phyloP scores from a whole-genome alignment of 2,113 vertebrate species.

The Cricetomys ansorgei region DNA sequence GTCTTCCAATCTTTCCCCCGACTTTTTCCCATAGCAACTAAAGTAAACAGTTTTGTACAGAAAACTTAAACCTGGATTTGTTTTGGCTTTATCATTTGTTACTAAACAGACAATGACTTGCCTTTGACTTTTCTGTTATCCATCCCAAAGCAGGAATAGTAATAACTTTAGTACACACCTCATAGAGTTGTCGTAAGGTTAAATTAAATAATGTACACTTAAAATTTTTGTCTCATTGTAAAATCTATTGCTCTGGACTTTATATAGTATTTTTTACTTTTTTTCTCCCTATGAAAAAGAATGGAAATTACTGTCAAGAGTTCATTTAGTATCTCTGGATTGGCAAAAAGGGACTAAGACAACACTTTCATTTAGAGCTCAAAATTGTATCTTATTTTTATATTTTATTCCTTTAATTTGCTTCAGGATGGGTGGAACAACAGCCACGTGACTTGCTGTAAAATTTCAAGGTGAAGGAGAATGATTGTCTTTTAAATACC shows the following conservation, averaged over 20 bases:
- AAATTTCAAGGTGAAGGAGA: background rate
- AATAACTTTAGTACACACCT: background rate
- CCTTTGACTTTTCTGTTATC: conserved; percentile 9
- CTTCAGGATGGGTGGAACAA: background rate
- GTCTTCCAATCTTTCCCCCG: background rate
- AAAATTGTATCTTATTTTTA: conserved; percentile 19
- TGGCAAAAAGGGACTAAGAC: background rate
- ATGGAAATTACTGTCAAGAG: background rate
- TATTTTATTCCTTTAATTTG: conserved; percentile 49
- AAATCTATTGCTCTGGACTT: background rate
- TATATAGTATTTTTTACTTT: background rate
- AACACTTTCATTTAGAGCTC: background rate
- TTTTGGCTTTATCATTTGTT: conserved; percentile 28
- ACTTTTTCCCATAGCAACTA: conserved; percentile 22
- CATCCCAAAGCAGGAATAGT: background rate
- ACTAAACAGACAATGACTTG: background rate
- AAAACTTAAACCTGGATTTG: background rate
- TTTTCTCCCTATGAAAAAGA: background rate
- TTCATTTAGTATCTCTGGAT: background rate
- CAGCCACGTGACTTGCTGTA: background rate
- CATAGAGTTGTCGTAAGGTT: background rate
- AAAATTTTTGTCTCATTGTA: conserved; percentile 15
- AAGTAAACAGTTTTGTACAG: background rate
- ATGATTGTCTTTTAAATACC: background rate
- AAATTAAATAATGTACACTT: conserved; percentile 15